A percentile compares a stretch with the other conserved stretches of the same genome.
Evolutionary conservation across 2,113 vertebrate genomes (phyloP).

Genomic region (Perognathus longimembris): DNA sequence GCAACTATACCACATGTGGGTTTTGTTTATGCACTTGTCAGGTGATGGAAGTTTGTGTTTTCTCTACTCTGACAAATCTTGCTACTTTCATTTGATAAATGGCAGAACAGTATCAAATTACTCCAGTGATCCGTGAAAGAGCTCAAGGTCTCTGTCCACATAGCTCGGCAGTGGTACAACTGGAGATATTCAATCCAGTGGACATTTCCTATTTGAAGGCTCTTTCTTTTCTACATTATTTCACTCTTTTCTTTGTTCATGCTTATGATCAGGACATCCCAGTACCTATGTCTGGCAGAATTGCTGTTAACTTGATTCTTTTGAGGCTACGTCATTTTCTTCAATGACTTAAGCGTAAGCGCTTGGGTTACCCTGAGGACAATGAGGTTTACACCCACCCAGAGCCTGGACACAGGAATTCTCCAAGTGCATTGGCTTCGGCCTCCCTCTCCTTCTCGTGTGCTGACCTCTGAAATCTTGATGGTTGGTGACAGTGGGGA

Average conservation of each 20-base stretch:
- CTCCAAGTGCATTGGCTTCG: not conserved
- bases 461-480: not conserved
- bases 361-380: not conserved
- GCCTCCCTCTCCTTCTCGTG: not conserved
- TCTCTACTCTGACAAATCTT: not conserved
- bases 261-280: not conserved
- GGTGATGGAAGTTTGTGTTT: not conserved
- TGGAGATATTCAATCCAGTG: not conserved
- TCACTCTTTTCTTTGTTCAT: conserved; percentile 4
- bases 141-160: not conserved
- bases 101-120: not conserved
- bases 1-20: not conserved
- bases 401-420: not conserved
- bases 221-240: not conserved
- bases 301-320: conserved; percentile 35
- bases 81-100: not conserved
- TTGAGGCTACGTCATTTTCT: conserved; percentile 33
- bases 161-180: not conserved
- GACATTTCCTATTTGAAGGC: not conserved
- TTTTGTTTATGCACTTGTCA: conserved; percentile 29
- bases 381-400: not conserved
- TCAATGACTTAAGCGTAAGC: not conserved
- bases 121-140: not conserved
- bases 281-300: conserved; percentile 26
- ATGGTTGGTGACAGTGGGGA: conserved; percentile 8